These are phyloP conservation scores for Rotaria macrura DNA, from an alignment of 2,888 invertebrate genomes.

Conservation along the genomic window DNA sequence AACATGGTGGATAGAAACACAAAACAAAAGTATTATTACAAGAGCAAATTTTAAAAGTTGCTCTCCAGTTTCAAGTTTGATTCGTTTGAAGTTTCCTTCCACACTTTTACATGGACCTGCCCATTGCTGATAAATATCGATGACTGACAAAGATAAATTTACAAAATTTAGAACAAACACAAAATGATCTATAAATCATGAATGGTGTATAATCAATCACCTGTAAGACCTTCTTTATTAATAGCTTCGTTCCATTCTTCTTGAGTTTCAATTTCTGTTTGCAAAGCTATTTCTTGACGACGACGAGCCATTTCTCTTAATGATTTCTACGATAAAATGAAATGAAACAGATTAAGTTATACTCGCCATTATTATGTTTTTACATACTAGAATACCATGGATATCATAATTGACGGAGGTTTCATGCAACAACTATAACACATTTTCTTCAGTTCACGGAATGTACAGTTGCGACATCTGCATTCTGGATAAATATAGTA, in stretches of 20 bases:
- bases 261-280: conserved; percentile 22
- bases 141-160: conserved; percentile 54
- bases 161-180: not conserved
- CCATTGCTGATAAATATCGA: conserved; percentile 81
- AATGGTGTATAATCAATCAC: not conserved
- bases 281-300: not conserved
- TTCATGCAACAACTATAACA: not conserved
- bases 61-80: conserved; percentile 76
- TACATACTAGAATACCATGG: not conserved
- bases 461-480: not conserved
- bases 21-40: conserved; percentile 50
- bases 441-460: no score
- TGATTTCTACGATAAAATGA: not conserved
- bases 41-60: conserved; percentile 67
- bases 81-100: conserved; percentile 69
- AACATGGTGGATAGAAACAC: not conserved
- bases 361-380: not conserved
- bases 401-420: not conserved
- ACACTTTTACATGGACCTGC: conserved; percentile 78
- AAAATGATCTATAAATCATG: not conserved
- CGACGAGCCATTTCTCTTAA: not conserved
- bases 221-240: conserved; percentile 26
- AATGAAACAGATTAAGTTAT: not conserved
- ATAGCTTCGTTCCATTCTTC: conserved; percentile 27
- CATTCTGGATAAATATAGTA: no score